Percentiles rank a stretch among this genome's conserved stretches.
phyloP scores from a whole-genome alignment of 2,888 invertebrate species.

The Andrena flavipes region DNA sequence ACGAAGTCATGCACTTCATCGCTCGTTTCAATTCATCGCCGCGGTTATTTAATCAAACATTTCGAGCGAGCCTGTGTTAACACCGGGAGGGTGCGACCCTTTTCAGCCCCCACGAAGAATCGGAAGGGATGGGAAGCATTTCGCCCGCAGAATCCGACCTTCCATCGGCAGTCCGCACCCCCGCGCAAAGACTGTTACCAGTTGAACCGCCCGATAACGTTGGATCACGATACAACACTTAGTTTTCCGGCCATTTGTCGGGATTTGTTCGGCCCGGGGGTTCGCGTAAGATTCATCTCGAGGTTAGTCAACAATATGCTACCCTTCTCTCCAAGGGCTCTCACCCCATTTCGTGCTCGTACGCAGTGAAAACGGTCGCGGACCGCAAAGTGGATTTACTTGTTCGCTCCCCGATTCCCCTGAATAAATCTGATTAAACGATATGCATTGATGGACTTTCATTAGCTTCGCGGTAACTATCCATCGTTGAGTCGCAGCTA shows the following conservation, averaged over 20 bases:
- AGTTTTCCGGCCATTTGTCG: slow-evolving; percentile 81
- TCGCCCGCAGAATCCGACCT: slow-evolving; percentile 80
- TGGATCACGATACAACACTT: slow-evolving; percentile 78
- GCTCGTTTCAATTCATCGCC: slow-evolving; percentile 84
- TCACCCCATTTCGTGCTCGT: not conserved
- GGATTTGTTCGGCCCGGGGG: slow-evolving; percentile 62
- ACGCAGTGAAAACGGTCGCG: slow-evolving; percentile 24
- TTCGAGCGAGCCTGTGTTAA: slow-evolving; percentile 69
- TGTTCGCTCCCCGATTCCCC: slow-evolving; percentile 1
- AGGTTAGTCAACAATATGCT: slow-evolving; percentile 61
- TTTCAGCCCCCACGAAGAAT: slow-evolving; percentile 50
- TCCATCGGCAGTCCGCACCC: slow-evolving; percentile 64
- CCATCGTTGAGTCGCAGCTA: not conserved
- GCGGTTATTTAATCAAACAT: slow-evolving; percentile 85
- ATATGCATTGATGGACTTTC: slow-evolving; percentile 26
- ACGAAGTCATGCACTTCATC: slow-evolving; percentile 84
- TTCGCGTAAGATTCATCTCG: slow-evolving; percentile 47
- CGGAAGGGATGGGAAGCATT: slow-evolving; percentile 66
- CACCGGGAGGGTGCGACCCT: slow-evolving; percentile 72
- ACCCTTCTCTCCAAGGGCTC: slow-evolving; percentile 29
- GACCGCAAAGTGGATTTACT: slow-evolving; percentile 56
- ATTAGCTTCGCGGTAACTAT: not conserved
- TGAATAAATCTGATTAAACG: slow-evolving; percentile 29
- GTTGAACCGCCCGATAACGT: slow-evolving; percentile 71
- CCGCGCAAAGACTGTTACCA: slow-evolving; percentile 39